A percentile compares a stretch with the other conserved stretches of the same genome.
These are phyloP conservation scores for Poliocrania exsul DNA, from an alignment of 2,797 vertebrate species.

Conservation along the genomic window DNA sequence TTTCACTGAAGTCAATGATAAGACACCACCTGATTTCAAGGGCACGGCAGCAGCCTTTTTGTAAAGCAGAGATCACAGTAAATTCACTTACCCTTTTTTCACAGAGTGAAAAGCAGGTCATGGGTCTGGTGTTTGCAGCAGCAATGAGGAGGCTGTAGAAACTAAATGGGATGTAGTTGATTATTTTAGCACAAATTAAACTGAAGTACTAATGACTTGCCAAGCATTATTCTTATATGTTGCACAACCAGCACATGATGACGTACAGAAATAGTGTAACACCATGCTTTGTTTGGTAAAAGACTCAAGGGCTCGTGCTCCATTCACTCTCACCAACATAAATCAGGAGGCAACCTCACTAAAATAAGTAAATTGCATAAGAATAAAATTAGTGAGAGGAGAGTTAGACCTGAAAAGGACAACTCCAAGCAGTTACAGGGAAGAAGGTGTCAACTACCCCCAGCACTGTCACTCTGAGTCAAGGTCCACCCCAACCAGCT, in stretches of 20 bases:
- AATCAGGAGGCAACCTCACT: not conserved
- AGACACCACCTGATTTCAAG: constrained; percentile 4
- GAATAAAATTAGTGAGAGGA: not conserved
- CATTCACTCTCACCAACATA: not conserved
- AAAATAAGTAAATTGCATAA: constrained; percentile 16
- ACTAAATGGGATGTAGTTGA: constrained; percentile 61
- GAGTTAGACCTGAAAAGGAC: not conserved
- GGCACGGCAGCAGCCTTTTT: not conserved
- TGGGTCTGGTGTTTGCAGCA: constrained; percentile 50
- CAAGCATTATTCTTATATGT: constrained; percentile 51
- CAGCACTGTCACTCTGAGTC: not conserved
- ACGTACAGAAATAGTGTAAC: constrained; percentile 47
- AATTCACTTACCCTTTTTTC: constrained; percentile 41
- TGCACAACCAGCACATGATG: constrained; percentile 43
- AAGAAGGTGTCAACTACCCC: not conserved
- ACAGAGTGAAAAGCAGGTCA: constrained; percentile 60
- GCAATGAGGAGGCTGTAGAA: constrained; percentile 57
- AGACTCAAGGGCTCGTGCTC: not conserved
- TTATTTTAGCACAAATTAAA: constrained; percentile 66
- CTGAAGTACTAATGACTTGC: constrained; percentile 58
- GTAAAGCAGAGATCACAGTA: constrained; percentile 1
- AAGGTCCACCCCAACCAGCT: not conserved
- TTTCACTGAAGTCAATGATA: constrained; percentile 7
- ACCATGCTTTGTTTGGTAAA: not conserved
- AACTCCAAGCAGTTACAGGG: not conserved